Evolutionary conservation across 2,888 invertebrate species (phyloP).

Genomic region (Oxystoma pomonae): DNA sequence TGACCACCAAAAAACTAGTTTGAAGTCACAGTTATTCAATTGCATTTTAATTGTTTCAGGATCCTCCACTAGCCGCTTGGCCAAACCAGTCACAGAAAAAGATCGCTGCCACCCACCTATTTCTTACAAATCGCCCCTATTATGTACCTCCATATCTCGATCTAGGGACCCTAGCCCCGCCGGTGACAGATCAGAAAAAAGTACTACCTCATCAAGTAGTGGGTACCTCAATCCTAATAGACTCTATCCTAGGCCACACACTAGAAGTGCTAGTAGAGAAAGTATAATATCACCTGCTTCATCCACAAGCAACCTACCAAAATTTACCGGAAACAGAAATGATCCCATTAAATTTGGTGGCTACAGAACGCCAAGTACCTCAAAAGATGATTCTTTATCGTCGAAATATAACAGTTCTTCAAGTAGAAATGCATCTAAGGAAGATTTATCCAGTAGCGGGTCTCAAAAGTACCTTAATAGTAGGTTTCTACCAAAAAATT

Average conservation of each 20-base stretch:
- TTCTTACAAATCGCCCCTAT: constrained; percentile 47
- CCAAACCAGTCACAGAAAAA: constrained; percentile 39
- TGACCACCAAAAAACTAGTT: too few species aligned
- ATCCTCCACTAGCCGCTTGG: constrained; percentile 22
- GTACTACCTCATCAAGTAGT: constrained; percentile 49
- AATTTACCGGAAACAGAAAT: constrained; percentile 30
- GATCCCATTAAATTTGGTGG: constrained; percentile 29
- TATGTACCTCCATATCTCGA: constrained; percentile 34
- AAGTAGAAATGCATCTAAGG: constrained; percentile 36
- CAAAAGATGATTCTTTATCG: constrained; percentile 27
- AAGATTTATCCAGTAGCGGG: constrained; percentile 37
- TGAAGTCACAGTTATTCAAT: too few species aligned
- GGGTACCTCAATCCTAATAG: constrained; percentile 50
- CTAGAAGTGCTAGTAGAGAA: constrained; percentile 41
- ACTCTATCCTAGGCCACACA: constrained; percentile 50
- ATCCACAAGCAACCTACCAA: constrained; percentile 36
- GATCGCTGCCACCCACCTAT: constrained; percentile 47
- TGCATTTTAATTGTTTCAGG: constrained; percentile 20
- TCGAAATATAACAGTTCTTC: constrained; percentile 24
- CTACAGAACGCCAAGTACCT: constrained; percentile 25
- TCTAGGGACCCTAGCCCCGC: constrained; percentile 56
- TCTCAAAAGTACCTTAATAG: constrained; percentile 46
- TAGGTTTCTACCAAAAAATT: constrained; percentile 46
- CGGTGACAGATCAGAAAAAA: constrained; percentile 39
- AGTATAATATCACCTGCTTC: constrained; percentile 36